Percentiles rank a stretch among this genome's conserved stretches.
Conservation (phyloP, 2,797 vertebrate species). For the Gallinago stenura region DNA sequence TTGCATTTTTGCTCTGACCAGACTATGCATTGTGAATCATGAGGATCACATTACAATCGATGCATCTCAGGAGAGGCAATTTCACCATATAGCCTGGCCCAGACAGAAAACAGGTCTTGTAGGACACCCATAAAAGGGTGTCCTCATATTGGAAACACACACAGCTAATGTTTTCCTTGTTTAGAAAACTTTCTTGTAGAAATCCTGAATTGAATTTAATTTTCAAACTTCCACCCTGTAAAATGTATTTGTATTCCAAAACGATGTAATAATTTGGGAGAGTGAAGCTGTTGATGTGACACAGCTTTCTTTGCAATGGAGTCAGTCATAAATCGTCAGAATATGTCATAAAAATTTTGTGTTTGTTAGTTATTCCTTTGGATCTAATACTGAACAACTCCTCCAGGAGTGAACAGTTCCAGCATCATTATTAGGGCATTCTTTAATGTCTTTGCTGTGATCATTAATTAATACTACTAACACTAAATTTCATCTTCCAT, state of each 20-base stretch:
- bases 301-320: background rate
- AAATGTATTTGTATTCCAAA: background rate
- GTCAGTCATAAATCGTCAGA: background rate
- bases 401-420: background rate
- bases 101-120: background rate
- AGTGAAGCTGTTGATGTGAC: background rate
- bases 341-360: background rate
- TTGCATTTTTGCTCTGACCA: background rate
- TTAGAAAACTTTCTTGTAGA: background rate
- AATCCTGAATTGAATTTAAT: background rate
- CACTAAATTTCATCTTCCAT: background rate
- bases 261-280: background rate
- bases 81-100: background rate
- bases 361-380: background rate
- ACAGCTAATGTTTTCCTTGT: background rate
- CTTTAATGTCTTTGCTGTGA: background rate
- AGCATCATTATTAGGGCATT: background rate
- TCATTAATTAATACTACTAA: background rate
- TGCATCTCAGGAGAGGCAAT: background rate
- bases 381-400: background rate
- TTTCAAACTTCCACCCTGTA: background rate
- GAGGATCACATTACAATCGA: background rate
- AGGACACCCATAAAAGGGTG: background rate
- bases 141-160: background rate
- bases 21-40: background rate